Percentiles rank a stretch among this genome's conserved stretches.
Evolutionary conservation across 2,113 vertebrate species (phyloP).

Genomic region (Hystrix brachyura): DNA sequence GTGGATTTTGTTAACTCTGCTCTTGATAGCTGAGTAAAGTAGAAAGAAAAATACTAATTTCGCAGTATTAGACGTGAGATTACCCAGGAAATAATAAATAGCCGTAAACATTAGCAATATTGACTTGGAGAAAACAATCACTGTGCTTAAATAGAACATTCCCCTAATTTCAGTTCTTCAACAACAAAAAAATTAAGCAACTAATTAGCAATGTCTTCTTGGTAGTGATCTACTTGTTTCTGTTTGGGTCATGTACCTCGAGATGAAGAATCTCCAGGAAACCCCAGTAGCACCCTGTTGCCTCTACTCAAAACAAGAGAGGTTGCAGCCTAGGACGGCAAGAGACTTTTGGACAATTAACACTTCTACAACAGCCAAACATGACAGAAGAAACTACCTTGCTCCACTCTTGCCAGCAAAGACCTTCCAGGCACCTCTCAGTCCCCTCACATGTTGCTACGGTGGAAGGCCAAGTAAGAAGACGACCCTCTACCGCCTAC

Average conservation of each 20-base stretch:
- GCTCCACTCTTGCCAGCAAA: no score
- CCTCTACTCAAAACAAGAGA: background rate
- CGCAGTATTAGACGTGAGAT: background rate
- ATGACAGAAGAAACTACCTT: no score
- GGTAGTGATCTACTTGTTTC: background rate
- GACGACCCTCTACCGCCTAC: no score
- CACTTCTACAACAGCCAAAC: background rate
- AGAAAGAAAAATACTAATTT: background rate
- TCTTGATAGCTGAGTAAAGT: background rate
- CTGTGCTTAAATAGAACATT: background rate
- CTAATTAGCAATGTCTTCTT: background rate
- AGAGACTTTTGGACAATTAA: background rate
- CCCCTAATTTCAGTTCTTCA: background rate
- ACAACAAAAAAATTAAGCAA: background rate
- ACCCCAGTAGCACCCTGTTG: background rate
- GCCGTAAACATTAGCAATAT: background rate
- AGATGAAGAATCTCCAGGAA: background rate
- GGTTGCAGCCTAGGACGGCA: no score
- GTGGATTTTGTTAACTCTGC: background rate
- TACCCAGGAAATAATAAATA: background rate
- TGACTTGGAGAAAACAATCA: background rate
- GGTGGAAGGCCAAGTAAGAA: background rate
- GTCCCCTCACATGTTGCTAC: no score
- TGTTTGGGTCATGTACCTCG: background rate
- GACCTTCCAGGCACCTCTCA: no score